These are phyloP conservation scores for Argyrosomus regius DNA, from an alignment of 2,797 vertebrate species.

Conservation along the genomic window DNA sequence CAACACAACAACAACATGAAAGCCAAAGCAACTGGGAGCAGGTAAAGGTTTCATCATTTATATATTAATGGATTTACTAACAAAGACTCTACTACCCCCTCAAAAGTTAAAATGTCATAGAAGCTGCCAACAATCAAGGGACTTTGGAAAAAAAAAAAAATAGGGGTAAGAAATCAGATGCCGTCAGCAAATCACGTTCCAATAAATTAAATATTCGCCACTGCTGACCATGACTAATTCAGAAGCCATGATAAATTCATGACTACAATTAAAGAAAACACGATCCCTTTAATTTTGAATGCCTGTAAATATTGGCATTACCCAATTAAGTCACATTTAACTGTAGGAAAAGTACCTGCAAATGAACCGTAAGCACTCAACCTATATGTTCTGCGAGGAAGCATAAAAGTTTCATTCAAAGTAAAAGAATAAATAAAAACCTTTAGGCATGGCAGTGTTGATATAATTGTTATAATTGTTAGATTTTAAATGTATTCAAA, in stretches of 20 bases:
- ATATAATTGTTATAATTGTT: not conserved
- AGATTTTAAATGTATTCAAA: constrained; percentile 1
- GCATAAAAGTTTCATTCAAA: constrained; percentile 10
- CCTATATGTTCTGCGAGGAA: constrained; percentile 18
- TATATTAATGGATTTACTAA: constrained; percentile 90
- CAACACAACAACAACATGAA: constrained; percentile 92
- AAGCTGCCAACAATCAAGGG: constrained; percentile 83
- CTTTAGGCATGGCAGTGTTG: constrained; percentile 4
- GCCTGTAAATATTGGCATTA: constrained; percentile 89
- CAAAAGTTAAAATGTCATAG: constrained; percentile 85
- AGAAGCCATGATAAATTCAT: constrained; percentile 86
- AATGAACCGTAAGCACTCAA: constrained; percentile 49
- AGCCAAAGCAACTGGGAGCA: constrained; percentile 89
- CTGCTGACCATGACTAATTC: constrained; percentile 90
- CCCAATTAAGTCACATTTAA: constrained; percentile 84
- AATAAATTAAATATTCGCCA: constrained; percentile 87
- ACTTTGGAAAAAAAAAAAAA: constrained; percentile 62
- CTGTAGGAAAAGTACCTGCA: constrained; percentile 69
- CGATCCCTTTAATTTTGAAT: constrained; percentile 87
- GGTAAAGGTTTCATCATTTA: constrained; percentile 92
- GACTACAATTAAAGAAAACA: constrained; percentile 89
- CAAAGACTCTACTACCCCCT: constrained; percentile 83
- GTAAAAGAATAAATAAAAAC: not conserved
- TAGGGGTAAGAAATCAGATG: constrained; percentile 70
- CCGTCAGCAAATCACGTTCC: constrained; percentile 86